Percentiles rank a stretch among this genome's conserved stretches.
Evolutionary conservation across 2,113 vertebrate species (phyloP).

Genomic region (Regulus satrapa): DNA sequence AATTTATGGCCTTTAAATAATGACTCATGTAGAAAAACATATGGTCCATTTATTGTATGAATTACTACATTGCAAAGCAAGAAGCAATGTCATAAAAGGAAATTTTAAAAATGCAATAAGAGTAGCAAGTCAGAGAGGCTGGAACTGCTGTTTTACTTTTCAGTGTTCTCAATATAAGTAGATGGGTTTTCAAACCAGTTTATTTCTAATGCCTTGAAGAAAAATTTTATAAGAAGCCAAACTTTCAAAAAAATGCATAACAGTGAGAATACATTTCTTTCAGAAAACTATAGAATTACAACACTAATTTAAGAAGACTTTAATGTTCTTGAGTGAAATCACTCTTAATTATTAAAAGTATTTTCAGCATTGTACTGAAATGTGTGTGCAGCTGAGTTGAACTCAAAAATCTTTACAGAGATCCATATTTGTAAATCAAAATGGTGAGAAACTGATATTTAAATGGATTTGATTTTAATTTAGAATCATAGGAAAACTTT

Average conservation of each 20-base stretch:
- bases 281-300: not conserved
- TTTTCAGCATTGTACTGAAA: not conserved
- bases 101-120: not conserved
- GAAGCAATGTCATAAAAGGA: not conserved
- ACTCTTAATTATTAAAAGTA: not conserved
- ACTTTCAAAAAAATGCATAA: not conserved
- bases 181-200: not conserved
- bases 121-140: not conserved
- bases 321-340: not conserved
- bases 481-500: not conserved
- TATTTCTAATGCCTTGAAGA: not conserved
- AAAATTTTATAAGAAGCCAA: not conserved
- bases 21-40: not conserved
- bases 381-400: not conserved
- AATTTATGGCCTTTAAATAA: slow-evolving; percentile 6
- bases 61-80: not conserved
- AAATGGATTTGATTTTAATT: not conserved
- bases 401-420: not conserved
- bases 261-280: not conserved
- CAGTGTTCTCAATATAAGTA: not conserved
- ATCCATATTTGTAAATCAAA: not conserved
- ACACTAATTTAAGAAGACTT: not conserved
- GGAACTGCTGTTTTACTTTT: not conserved
- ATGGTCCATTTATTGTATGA: not conserved
- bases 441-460: not conserved